Evolutionary conservation across 2,888 invertebrate genomes (phyloP).

Genomic region (Mystacides longicornis): DNA sequence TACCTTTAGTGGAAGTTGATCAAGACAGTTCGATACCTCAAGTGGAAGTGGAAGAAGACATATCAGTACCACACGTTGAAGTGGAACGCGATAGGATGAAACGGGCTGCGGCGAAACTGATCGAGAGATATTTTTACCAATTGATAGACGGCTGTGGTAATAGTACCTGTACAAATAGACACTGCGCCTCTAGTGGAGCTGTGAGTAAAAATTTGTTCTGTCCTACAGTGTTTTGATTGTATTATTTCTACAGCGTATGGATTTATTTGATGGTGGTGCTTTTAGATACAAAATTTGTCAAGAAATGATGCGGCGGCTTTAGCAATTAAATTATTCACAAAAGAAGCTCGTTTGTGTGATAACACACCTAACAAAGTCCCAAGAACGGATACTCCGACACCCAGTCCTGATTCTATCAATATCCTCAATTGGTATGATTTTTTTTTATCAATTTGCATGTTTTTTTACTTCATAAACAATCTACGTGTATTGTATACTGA

Average conservation of each 20-base stretch:
- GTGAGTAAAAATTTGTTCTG: conserved; percentile 38
- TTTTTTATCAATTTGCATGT: neutral
- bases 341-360: conserved; percentile 80
- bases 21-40: too few species aligned
- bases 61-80: conserved; percentile 27
- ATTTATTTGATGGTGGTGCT: neutral
- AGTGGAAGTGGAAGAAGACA: too few species aligned
- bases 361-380: conserved; percentile 65
- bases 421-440: neutral
- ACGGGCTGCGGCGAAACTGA: conserved; percentile 72
- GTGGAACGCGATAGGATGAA: conserved; percentile 59
- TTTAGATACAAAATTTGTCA: conserved; percentile 61
- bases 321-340: conserved; percentile 78
- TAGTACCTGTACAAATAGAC: conserved; percentile 73
- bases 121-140: conserved; percentile 90
- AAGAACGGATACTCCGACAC: conserved; percentile 47
- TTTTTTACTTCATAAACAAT: neutral
- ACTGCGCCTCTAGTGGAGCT: conserved; percentile 86
- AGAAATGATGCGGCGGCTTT: conserved; percentile 87
- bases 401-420: conserved; percentile 9
- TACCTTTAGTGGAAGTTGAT: too few species aligned
- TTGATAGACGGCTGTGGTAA: conserved; percentile 89
- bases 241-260: neutral
- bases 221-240: neutral
- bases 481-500: neutral